A percentile compares a stretch with the other conserved stretches of the same genome.
phyloP scores from a whole-genome alignment of 2,113 vertebrate species.

The Stigmatopora argus region DNA sequence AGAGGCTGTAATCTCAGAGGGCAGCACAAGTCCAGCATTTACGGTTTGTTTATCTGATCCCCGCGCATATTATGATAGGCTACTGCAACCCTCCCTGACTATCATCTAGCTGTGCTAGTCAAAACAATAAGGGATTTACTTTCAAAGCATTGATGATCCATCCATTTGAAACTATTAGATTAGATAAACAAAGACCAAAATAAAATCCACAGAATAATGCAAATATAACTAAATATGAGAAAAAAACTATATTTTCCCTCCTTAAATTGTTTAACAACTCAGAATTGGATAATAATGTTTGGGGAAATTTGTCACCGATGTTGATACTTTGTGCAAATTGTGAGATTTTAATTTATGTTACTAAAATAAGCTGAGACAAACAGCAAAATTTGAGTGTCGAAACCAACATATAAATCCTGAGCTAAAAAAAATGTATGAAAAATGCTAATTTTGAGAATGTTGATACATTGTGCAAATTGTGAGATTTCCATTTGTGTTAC shows the following conservation, averaged over 20 bases:
- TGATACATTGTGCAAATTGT: too few species aligned
- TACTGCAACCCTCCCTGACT: constrained; percentile 12
- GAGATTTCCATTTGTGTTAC: too few species aligned
- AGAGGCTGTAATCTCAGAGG: constrained; percentile 52
- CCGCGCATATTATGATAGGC: constrained; percentile 15
- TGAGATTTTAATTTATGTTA: too few species aligned
- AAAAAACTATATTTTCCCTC: constrained; percentile 6
- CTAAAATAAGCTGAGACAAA: too few species aligned
- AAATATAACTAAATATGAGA: constrained; percentile 25
- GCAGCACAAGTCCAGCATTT: constrained; percentile 53
- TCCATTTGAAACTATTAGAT: constrained; percentile 49
- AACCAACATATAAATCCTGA: too few species aligned
- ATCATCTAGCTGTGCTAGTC: constrained; percentile 50
- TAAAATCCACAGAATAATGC: constrained; percentile 25
- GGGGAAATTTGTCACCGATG: too few species aligned
- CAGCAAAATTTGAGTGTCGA: too few species aligned
- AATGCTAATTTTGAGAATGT: too few species aligned
- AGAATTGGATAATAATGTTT: too few species aligned
- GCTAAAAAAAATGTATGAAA: too few species aligned
- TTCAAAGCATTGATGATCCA: constrained; percentile 37
- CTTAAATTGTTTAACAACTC: too few species aligned
- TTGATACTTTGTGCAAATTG: too few species aligned
- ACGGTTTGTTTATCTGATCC: constrained; percentile 62
- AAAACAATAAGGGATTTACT: constrained; percentile 58
- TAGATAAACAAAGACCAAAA: constrained; percentile 31